A percentile compares a stretch with the other conserved stretches of the same genome.
Evolutionary conservation across 2,797 vertebrate genomes (phyloP).

Genomic region (Paratrypauchen microcephalus): DNA sequence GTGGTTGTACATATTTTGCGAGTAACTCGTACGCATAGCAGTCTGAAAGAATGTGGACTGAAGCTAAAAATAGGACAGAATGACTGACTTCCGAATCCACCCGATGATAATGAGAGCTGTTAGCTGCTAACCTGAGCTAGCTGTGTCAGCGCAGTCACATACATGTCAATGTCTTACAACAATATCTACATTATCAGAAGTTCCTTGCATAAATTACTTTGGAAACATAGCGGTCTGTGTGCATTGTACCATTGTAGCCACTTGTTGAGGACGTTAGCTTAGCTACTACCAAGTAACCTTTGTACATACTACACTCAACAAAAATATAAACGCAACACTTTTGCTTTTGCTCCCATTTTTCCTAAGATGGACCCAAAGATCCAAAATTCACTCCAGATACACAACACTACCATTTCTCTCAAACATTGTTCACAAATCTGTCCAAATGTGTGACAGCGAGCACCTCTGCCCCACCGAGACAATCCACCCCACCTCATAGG

Average conservation of each 20-base stretch:
- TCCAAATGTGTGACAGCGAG: no score
- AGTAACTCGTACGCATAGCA: not conserved
- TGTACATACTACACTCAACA: no score
- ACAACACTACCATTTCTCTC: no score
- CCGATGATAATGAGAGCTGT: slow-evolving; percentile 25
- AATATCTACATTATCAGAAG: not conserved
- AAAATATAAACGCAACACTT: no score
- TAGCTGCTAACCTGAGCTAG: slow-evolving; percentile 33
- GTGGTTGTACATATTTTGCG: not conserved
- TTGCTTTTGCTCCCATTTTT: no score
- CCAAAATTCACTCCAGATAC: no score
- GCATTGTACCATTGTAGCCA: not conserved
- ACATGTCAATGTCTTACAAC: no score
- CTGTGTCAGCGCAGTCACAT: slow-evolving; percentile 8
- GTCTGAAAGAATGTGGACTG: slow-evolving; percentile 16
- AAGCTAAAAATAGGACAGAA: slow-evolving; percentile 29
- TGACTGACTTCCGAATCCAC: slow-evolving; percentile 34
- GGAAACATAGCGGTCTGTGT: not conserved
- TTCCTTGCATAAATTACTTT: not conserved
- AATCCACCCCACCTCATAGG: no score
- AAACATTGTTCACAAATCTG: no score
- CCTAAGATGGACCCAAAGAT: no score
- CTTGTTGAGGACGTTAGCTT: slow-evolving; percentile 9
- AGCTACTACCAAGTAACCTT: not conserved
- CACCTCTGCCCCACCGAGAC: no score